Percentiles rank a stretch among this genome's conserved stretches.
These are phyloP conservation scores for Yasuhikotakia modesta DNA, from an alignment of 2,797 vertebrate genomes.

Conservation along the genomic window DNA sequence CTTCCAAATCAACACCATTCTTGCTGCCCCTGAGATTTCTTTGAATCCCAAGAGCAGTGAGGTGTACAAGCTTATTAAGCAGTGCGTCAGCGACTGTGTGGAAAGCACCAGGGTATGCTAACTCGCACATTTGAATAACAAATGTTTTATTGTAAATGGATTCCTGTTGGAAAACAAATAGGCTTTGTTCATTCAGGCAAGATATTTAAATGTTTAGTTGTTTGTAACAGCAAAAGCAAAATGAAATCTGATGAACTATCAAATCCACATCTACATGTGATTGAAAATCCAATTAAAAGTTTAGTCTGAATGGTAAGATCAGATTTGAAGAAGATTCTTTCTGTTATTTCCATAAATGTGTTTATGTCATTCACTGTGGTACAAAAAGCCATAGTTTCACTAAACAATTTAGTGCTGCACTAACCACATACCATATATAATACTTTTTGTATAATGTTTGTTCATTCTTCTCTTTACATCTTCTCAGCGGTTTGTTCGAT, in stretches of 20 bases:
- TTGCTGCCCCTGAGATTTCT: slow-evolving; percentile 84
- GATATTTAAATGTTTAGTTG: too few relatives aligned
- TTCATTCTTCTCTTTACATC: slow-evolving; percentile 1
- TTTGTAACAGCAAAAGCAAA: too few relatives aligned
- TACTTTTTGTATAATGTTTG: slow-evolving; percentile 1
- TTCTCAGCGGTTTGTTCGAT: slow-evolving; percentile 86
- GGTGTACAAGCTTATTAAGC: slow-evolving; percentile 82
- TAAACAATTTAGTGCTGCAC: too few relatives aligned
- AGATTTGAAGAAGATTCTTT: too few relatives aligned
- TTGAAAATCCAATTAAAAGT: too few relatives aligned
- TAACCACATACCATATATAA: too few relatives aligned
- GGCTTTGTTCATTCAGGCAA: background rate
- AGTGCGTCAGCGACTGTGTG: slow-evolving; percentile 82
- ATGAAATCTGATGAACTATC: too few relatives aligned
- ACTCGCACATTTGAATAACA: background rate
- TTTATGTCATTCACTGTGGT: too few relatives aligned
- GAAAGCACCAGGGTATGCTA: slow-evolving; percentile 85
- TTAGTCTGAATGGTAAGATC: too few relatives aligned
- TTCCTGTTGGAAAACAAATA: slow-evolving; percentile 5
- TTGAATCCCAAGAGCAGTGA: slow-evolving; percentile 84
- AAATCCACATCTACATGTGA: too few relatives aligned
- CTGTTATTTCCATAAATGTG: too few relatives aligned
- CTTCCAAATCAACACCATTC: slow-evolving; percentile 84
- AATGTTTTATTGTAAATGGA: background rate
- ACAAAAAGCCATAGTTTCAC: too few relatives aligned